Evolutionary conservation across 2,113 vertebrate genomes (phyloP).

Genomic region (Myanophis thanlyinensis): DNA sequence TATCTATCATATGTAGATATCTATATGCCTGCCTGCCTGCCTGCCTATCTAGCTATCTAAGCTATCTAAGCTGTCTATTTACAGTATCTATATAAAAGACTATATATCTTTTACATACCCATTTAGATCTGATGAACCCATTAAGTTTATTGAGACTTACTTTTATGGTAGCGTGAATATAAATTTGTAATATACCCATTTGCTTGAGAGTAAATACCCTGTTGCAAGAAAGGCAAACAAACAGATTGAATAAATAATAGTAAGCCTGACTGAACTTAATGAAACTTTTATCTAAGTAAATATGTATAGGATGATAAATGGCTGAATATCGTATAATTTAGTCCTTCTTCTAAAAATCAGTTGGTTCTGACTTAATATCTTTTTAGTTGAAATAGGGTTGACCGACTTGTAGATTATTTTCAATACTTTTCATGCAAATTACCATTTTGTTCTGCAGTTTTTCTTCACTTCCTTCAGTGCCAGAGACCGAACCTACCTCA

Average conservation of each 20-base stretch:
- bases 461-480: conserved; percentile 91
- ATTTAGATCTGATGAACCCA: background rate
- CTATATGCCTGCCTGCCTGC: no score
- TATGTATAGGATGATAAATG: background rate
- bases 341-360: background rate
- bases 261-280: background rate
- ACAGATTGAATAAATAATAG: background rate
- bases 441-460: conserved; percentile 68
- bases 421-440: background rate
- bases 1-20: no score
- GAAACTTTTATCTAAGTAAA: background rate
- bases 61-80: no score
- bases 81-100: no score
- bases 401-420: background rate
- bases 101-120: background rate
- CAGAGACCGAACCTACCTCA: conserved; percentile 89
- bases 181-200: background rate
- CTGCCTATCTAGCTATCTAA: no score
- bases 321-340: background rate
- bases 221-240: background rate
- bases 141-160: background rate
- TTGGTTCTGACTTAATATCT: background rate
- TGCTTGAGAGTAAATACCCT: background rate
- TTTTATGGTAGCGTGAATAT: background rate
- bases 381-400: background rate